Percentiles rank a stretch among this genome's conserved stretches.
These are phyloP conservation scores for Odontamblyopus lacepedii DNA, from an alignment of 2,797 vertebrate genomes.

Conservation along the genomic window DNA sequence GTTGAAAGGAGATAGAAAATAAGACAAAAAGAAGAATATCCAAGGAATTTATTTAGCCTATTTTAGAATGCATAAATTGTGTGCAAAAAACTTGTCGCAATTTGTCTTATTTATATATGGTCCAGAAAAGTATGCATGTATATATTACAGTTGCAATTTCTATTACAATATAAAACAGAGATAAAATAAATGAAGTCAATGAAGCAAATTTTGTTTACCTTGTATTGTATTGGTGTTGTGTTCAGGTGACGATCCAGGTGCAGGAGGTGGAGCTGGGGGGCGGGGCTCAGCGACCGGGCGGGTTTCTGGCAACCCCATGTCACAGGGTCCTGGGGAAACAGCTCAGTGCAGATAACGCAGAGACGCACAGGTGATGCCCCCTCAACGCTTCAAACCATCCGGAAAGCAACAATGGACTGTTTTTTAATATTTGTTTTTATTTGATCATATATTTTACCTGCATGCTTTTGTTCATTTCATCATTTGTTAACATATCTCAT, in stretches of 20 bases:
- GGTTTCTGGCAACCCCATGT: slow-evolving; percentile 85
- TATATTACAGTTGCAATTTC: no score
- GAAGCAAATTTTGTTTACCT: not conserved
- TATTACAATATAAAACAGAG: no score
- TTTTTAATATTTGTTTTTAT: slow-evolving; percentile 11
- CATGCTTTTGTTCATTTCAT: not conserved
- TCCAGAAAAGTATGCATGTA: no score
- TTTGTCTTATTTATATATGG: no score
- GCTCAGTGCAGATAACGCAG: slow-evolving; percentile 95
- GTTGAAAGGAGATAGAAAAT: no score
- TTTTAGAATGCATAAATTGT: no score
- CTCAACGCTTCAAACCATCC: slow-evolving; percentile 16
- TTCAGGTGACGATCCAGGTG: slow-evolving; percentile 91
- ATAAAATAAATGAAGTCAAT: no score
- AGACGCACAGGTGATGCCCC: slow-evolving; percentile 90
- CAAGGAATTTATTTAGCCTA: no score
- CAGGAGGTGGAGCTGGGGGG: slow-evolving; percentile 86
- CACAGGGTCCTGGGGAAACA: slow-evolving; percentile 96
- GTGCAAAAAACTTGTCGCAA: no score
- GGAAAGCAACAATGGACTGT: slow-evolving; percentile 28
- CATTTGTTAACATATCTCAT: slow-evolving; percentile 1
- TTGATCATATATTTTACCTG: not conserved
- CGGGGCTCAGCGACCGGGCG: slow-evolving; percentile 77
- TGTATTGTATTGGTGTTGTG: not conserved
- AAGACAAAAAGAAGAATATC: no score